phyloP scores from a whole-genome alignment of 2,113 vertebrate species.

The Triplophysa rosa region DNA sequence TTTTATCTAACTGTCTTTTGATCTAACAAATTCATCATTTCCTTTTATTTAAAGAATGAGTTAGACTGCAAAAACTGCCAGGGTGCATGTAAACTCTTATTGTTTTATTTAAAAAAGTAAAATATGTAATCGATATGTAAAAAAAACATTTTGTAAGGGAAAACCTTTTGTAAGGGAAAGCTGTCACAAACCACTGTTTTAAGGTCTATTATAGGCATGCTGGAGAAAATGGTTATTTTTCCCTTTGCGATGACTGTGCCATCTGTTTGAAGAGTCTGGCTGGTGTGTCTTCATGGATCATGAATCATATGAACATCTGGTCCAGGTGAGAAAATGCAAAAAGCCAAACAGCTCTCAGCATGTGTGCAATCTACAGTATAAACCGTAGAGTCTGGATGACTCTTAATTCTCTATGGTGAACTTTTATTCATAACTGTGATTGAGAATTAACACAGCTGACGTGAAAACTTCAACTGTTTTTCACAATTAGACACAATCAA shows the following conservation, averaged over 20 bases:
- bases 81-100: neutral
- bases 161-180: neutral
- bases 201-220: neutral
- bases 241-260: slow-evolving; percentile 18
- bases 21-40: too few species aligned
- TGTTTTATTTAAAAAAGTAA: too few species aligned
- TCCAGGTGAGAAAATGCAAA: slow-evolving; percentile 37
- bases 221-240: slow-evolving; percentile 3
- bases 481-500: neutral
- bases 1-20: too few species aligned
- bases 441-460: slow-evolving; percentile 8
- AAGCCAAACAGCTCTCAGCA: slow-evolving; percentile 16
- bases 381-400: neutral
- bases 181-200: slow-evolving; percentile 1
- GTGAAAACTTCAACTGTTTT: neutral
- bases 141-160: neutral
- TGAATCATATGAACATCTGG: slow-evolving; percentile 48
- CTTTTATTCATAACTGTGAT: neutral
- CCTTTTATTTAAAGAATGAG: too few species aligned
- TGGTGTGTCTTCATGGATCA: slow-evolving; percentile 1
- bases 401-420: neutral
- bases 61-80: too few species aligned
- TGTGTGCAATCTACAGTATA: neutral
- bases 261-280: slow-evolving; percentile 44
- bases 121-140: too few species aligned